Conservation (phyloP, 2,113 vertebrate species). For the Upupa epops region DNA sequence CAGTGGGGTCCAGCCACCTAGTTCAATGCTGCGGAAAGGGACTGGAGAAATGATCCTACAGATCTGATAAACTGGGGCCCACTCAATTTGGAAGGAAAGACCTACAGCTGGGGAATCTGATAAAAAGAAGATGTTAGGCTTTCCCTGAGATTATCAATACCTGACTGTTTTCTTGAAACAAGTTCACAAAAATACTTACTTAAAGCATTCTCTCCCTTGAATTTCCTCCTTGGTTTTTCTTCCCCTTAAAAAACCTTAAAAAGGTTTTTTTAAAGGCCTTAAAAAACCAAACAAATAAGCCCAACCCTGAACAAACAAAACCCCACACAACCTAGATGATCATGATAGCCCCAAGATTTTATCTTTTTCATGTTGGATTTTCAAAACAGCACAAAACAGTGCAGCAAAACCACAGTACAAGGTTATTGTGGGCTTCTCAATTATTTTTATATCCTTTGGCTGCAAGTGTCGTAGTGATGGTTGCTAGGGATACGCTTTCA, state of each 20-base stretch:
- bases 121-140: neutral
- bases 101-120: neutral
- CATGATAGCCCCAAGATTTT: neutral
- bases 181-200: neutral
- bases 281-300: neutral
- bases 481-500: constrained; percentile 24
- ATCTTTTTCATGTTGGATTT: neutral
- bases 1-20: neutral
- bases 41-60: neutral
- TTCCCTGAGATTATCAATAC: neutral
- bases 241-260: neutral
- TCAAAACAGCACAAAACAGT: neutral
- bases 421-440: neutral
- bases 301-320: neutral
- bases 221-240: neutral
- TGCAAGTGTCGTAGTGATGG: neutral
- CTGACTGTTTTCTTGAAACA: neutral
- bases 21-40: neutral
- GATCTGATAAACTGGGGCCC: neutral
- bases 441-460: neutral
- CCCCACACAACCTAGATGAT: neutral
- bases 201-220: neutral
- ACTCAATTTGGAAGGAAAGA: neutral
- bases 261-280: neutral
- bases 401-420: neutral